Percentiles rank a stretch among this genome's conserved stretches.
Evolutionary conservation across 2,797 vertebrate species (phyloP).

Genomic region (Gila robusta): DNA sequence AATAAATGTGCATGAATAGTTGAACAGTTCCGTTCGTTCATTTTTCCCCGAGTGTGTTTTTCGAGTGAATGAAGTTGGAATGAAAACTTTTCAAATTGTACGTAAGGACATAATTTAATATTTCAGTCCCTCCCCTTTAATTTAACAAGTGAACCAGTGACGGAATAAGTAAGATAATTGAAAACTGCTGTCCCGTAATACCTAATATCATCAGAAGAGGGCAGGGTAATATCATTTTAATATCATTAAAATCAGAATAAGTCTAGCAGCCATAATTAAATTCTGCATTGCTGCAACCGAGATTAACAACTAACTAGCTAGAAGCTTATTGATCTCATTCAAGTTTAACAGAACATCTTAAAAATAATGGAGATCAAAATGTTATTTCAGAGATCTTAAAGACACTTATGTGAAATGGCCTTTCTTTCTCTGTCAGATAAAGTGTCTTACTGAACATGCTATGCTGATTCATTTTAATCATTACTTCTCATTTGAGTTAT

Average conservation of each 20-base stretch:
- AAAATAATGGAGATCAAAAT: not conserved
- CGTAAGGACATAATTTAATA: not conserved
- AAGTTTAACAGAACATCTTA: not conserved
- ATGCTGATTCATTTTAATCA: constrained; percentile 15
- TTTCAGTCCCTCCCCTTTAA: not conserved
- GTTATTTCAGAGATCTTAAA: not conserved
- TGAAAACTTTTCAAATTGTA: not conserved
- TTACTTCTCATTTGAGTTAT: constrained; percentile 7
- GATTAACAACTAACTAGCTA: not conserved
- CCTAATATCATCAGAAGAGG: constrained; percentile 24
- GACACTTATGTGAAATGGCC: not conserved
- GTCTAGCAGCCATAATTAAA: not conserved
- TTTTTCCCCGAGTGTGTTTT: not conserved
- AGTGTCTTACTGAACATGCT: not conserved
- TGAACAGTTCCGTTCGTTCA: not conserved
- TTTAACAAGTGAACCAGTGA: not conserved
- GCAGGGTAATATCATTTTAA: too few relatives aligned
- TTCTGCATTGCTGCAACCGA: not conserved
- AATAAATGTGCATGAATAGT: constrained; percentile 21
- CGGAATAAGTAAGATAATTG: not conserved
- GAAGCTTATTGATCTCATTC: not conserved
- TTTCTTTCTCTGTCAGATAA: constrained; percentile 2
- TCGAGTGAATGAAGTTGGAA: not conserved
- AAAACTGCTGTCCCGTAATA: constrained; percentile 7
- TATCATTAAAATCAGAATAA: too few relatives aligned